These are phyloP conservation scores for Poecilia picta DNA, from an alignment of 2,797 vertebrate genomes.

Conservation along the genomic window DNA sequence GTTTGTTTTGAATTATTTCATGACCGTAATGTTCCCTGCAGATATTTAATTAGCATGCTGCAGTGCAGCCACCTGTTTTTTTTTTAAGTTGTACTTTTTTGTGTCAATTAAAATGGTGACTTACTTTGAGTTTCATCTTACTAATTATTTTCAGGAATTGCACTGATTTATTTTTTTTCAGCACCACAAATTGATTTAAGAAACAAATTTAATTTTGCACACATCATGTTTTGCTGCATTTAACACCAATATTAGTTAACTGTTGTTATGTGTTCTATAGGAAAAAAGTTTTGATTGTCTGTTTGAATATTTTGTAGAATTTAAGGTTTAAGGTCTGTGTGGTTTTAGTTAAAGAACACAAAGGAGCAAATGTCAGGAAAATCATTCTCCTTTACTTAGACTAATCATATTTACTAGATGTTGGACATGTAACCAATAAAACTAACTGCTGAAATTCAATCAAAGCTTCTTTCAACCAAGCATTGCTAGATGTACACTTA, in stretches of 20 bases:
- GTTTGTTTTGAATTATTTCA: not conserved
- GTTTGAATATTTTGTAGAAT: not conserved
- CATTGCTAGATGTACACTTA: not conserved
- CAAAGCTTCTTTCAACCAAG: not conserved
- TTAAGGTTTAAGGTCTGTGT: not conserved
- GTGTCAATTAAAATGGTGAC: not conserved
- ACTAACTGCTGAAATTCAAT: not conserved
- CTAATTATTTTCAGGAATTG: conserved; percentile 10
- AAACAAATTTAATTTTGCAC: not conserved
- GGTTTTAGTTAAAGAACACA: not conserved
- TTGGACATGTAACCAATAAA: not conserved
- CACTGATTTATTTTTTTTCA: not conserved
- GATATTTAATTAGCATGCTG: conserved; percentile 4
- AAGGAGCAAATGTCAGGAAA: not conserved
- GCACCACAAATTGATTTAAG: not conserved
- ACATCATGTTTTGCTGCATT: not conserved
- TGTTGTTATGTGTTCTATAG: not conserved
- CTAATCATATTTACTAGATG: not conserved
- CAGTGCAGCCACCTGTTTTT: not conserved
- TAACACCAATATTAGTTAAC: not conserved
- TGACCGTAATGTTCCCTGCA: not conserved
- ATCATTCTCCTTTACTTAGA: not conserved
- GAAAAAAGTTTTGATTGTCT: not conserved
- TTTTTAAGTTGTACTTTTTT: not conserved
- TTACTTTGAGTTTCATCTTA: not conserved